Conservation (phyloP, 2,888 invertebrate species). For the Hipparchia sbordonii region DNA sequence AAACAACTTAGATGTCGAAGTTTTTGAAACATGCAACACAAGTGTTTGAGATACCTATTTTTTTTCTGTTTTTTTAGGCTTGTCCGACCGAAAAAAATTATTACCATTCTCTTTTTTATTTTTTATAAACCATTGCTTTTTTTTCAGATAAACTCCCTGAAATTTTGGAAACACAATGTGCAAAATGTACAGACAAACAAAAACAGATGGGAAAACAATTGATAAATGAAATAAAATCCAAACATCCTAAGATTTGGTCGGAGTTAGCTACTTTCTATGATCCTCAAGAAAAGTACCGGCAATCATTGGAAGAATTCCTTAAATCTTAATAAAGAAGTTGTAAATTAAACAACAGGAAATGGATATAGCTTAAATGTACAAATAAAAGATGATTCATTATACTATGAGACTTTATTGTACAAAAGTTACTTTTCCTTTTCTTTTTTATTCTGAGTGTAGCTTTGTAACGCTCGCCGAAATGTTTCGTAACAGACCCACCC, state of each 20-base stretch:
- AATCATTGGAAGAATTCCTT: conserved; percentile 65
- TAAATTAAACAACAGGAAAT: neutral
- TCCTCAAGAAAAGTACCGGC: conserved; percentile 82
- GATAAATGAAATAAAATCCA: conserved; percentile 81
- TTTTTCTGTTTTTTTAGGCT: too few relatives aligned
- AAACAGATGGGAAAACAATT: conserved; percentile 84
- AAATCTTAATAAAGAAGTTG: conserved; percentile 41
- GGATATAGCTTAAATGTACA: neutral
- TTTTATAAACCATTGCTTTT: neutral
- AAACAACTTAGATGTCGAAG: too few relatives aligned
- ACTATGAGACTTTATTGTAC: neutral
- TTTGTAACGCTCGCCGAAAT: conserved; percentile 62
- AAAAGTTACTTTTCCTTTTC: conserved; percentile 25
- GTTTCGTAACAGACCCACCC: conserved; percentile 82
- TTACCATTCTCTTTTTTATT: too few relatives aligned
- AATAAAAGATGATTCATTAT: neutral
- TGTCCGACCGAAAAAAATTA: too few relatives aligned
- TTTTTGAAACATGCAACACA: too few relatives aligned
- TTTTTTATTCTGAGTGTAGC: conserved; percentile 36
- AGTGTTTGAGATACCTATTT: too few relatives aligned
- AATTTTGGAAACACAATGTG: conserved; percentile 85
- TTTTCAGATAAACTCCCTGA: conserved; percentile 86
- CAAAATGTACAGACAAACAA: conserved; percentile 87
- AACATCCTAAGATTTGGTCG: conserved; percentile 80
- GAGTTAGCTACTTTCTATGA: conserved; percentile 82